Evolutionary conservation across 2,797 vertebrate genomes (phyloP).

Genomic region (Sciurus vulgaris): DNA sequence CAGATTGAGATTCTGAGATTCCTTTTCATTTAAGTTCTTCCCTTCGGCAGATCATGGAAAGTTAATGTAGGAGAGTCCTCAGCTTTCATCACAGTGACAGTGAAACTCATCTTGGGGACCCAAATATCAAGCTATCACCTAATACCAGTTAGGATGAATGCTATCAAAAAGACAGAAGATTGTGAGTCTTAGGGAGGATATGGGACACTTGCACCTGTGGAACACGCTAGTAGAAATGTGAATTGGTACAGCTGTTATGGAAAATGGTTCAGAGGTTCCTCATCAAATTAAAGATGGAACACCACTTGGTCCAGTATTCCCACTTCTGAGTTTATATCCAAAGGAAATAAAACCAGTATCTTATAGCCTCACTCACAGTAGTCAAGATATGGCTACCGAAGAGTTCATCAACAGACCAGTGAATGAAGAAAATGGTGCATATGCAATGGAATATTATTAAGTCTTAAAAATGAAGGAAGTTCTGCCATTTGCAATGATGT

Average conservation of each 20-base stretch:
- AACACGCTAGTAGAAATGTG: background rate
- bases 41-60: background rate
- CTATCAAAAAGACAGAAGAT: background rate
- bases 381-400: background rate
- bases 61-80: background rate
- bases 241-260: background rate
- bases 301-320: background rate
- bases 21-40: constrained; percentile 12
- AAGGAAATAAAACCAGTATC: background rate
- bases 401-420: background rate
- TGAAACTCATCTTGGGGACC: background rate
- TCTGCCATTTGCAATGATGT: background rate
- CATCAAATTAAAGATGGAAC: background rate
- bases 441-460: background rate
- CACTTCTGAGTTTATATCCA: background rate
- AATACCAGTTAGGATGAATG: background rate
- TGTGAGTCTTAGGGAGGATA: background rate
- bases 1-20: background rate
- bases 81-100: background rate
- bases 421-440: background rate
- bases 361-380: background rate
- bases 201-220: background rate
- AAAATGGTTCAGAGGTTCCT: background rate
- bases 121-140: background rate
- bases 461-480: background rate